Percentiles rank a stretch among this genome's conserved stretches.
Evolutionary conservation across 2,888 invertebrate species (phyloP).

Genomic region (Trichopoda pennipes): DNA sequence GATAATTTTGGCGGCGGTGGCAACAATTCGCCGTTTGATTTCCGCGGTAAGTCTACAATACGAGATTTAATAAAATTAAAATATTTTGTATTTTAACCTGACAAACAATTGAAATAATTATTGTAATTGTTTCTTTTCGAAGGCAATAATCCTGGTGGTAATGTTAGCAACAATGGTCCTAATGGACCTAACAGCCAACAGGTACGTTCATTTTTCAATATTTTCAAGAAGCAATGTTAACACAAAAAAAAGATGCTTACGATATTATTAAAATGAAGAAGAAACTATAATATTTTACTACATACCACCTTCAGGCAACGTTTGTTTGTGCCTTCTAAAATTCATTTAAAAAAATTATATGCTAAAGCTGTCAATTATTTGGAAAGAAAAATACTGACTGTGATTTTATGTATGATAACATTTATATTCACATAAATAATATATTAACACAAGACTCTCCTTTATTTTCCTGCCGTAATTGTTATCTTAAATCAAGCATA

Average conservation of each 20-base stretch:
- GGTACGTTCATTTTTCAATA: slow-evolving; percentile 75
- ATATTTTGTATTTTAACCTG: too few relatives aligned
- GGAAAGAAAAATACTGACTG: slow-evolving; percentile 4
- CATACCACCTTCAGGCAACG: slow-evolving; percentile 3
- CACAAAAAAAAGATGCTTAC: slow-evolving; percentile 4
- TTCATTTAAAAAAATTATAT: neutral
- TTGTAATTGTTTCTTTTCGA: slow-evolving; percentile 33
- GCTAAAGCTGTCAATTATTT: slow-evolving; percentile 13
- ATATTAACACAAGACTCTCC: neutral
- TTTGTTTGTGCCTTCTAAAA: slow-evolving; percentile 1
- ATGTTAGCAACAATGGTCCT: slow-evolving; percentile 53
- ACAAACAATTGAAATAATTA: neutral
- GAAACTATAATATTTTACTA: neutral
- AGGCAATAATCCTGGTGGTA: slow-evolving; percentile 71
- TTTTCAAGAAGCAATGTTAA: slow-evolving; percentile 63
- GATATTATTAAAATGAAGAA: slow-evolving; percentile 25
- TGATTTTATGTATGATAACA: neutral
- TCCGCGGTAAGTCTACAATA: slow-evolving; percentile 74
- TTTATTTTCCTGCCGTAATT: neutral
- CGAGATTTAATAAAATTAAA: neutral
- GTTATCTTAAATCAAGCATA: neutral
- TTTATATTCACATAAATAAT: neutral
- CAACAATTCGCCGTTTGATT: slow-evolving; percentile 77
- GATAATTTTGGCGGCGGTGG: slow-evolving; percentile 71
- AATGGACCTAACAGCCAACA: slow-evolving; percentile 73